Conservation (phyloP, 1,140 invertebrate species). For the Centruroides vittatus region DNA sequence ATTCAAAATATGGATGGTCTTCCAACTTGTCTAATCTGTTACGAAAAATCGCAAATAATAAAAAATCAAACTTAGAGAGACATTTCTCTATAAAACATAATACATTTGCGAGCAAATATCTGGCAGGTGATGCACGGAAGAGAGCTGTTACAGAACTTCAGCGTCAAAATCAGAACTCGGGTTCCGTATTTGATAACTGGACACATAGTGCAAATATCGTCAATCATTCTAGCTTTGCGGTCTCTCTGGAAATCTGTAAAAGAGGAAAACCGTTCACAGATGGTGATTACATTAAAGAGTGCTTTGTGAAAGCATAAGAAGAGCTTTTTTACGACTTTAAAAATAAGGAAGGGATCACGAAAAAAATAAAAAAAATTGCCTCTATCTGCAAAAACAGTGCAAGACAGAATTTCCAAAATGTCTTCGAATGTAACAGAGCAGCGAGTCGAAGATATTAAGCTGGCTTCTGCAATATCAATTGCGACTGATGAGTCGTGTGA, state of each 20-base stretch:
- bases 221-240: not conserved
- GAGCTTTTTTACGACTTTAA: conserved; percentile 2
- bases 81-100: not conserved
- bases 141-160: conserved; percentile 1
- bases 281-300: conserved; percentile 1
- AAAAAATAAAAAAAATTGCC: not conserved
- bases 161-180: not conserved
- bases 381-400: not conserved
- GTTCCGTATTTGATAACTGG: conserved; percentile 1
- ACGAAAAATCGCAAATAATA: not conserved
- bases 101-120: not conserved
- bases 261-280: not conserved
- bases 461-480: not conserved
- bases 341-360: not conserved
- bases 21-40: not conserved
- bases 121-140: not conserved
- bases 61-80: not conserved
- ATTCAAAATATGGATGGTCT: not conserved
- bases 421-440: not conserved
- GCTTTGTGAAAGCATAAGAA: conserved; percentile 4
- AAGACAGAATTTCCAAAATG: not conserved
- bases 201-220: not conserved
- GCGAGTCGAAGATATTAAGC: not conserved
- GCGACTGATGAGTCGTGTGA: not conserved
- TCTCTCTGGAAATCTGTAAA: not conserved